These are phyloP conservation scores for Artemia sinica DNA, from an alignment of 2,888 invertebrate genomes.

Conservation along the genomic window DNA sequence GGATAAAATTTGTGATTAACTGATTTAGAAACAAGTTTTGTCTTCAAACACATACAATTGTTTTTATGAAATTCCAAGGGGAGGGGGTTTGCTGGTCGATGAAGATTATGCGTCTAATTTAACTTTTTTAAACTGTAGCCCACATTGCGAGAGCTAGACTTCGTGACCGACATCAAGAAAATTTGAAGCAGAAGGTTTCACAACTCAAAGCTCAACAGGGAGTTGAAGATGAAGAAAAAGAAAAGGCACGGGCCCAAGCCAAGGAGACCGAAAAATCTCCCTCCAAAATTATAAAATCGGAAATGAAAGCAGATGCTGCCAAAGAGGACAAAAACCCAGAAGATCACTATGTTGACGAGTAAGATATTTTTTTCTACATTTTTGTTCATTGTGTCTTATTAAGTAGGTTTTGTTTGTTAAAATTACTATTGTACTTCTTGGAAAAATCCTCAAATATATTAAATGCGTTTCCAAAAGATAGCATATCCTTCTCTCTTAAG, in stretches of 20 bases:
- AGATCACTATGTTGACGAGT: conserved; percentile 33
- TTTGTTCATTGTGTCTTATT: too few relatives aligned
- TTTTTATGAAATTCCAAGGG: too few relatives aligned
- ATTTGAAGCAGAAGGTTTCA: conserved; percentile 67
- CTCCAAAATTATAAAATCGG: conserved; percentile 22
- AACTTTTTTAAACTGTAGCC: conserved; percentile 39
- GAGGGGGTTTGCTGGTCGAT: too few relatives aligned
- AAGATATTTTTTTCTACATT: conserved; percentile 4
- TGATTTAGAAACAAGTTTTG: too few relatives aligned
- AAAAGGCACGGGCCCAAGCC: conserved; percentile 28
- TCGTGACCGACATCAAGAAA: conserved; percentile 76
- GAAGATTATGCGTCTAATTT: not conserved
- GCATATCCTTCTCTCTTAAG: too few relatives aligned
- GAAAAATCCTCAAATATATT: too few relatives aligned
- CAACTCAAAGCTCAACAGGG: conserved; percentile 72
- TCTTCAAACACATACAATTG: too few relatives aligned
- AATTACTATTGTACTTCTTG: too few relatives aligned
- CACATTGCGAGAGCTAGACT: conserved; percentile 84
- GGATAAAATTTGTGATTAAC: too few relatives aligned
- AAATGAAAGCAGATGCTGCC: conserved; percentile 23
- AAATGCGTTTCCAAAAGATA: too few relatives aligned
- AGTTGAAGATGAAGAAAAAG: conserved; percentile 32
- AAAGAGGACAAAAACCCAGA: conserved; percentile 36
- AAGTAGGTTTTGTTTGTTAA: too few relatives aligned
- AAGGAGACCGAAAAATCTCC: conserved; percentile 21